phyloP scores from a whole-genome alignment of 2,888 invertebrate genomes.

The Azorinus chamasolen region DNA sequence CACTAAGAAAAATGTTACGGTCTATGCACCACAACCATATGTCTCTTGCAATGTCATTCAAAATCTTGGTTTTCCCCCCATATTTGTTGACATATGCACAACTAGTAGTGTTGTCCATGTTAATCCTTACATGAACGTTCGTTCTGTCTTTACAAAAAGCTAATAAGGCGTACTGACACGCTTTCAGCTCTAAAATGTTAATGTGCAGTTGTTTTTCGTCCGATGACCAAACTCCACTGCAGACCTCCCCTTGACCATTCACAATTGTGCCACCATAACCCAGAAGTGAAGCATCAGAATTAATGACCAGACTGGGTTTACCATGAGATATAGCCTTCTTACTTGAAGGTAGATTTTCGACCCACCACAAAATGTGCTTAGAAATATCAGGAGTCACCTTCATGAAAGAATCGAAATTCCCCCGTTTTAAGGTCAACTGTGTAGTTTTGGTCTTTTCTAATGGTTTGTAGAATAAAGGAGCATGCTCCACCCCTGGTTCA shows the following conservation, averaged over 20 bases:
- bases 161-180: slow-evolving; percentile 16
- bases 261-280: slow-evolving; percentile 27
- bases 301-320: slow-evolving; percentile 3
- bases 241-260: neutral
- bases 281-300: slow-evolving; percentile 2
- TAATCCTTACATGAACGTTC: slow-evolving; percentile 19
- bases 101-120: slow-evolving; percentile 40
- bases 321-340: slow-evolving; percentile 1
- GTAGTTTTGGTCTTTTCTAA: slow-evolving; percentile 54
- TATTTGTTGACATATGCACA: slow-evolving; percentile 45
- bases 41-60: slow-evolving; percentile 28
- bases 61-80: slow-evolving; percentile 35
- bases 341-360: neutral
- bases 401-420: slow-evolving; percentile 19
- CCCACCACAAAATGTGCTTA: slow-evolving; percentile 7
- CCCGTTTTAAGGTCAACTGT: slow-evolving; percentile 25
- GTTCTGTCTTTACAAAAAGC: slow-evolving; percentile 15
- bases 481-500: slow-evolving; percentile 55
- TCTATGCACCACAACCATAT: slow-evolving; percentile 43
- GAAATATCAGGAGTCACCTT: neutral
- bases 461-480: slow-evolving; percentile 44
- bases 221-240: slow-evolving; percentile 30
- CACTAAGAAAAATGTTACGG: slow-evolving; percentile 24
- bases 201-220: slow-evolving; percentile 33
- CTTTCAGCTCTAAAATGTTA: slow-evolving; percentile 43